Base-by-base conservation (phyloP, 1,140 invertebrate genomes). In the Lepidurus couesii region DNA sequence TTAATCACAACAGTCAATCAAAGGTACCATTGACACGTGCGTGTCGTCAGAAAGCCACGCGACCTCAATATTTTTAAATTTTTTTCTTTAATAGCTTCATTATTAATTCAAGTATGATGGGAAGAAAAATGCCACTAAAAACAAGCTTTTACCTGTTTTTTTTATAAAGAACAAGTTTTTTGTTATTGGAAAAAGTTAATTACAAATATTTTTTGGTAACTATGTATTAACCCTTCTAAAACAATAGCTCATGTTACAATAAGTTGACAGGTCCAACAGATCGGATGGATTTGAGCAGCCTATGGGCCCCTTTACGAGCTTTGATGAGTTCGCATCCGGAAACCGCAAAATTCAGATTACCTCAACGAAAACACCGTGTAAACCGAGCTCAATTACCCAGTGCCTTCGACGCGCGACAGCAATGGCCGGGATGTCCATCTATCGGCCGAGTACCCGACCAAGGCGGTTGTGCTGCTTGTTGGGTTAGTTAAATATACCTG, bases 351-450 rank as follows among this genome's bases (percentile, higher is more conserved):
- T 65, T 65, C 53, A 10, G 53, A 7, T 65, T 65, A 65, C 53
- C 53, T 65, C 53, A 65, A 65, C 53, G 53, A 16, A 65, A 7
- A 16, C 53, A 65, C 21, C 53, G 53, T n/a, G 53, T 65, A n/a
- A 65, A 65, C 13, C 16, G 8, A 65, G 5, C 53, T 65, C 8
- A 7, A 7, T 65, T 65, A 65, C 53, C 53, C 21, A 13, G n/a
- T 13, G 80, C 80, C 13, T 88, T 88, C 80, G 87, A 88, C 81
- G 81, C 88, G 3, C 81, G 87, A 74, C 79, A 83, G 75, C 80
- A 87, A 65, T 88, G 87, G 88, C 83, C 86, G 0, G 82, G 87
- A 78, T 90, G 89, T 77, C 83, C 85, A 10, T 84, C 86, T 1
- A 83, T 84, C 42, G 78, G 77, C 44, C 80, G 82, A 47, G 82